These are phyloP conservation scores for Mizuhopecten yessoensis DNA, from an alignment of 1,140 invertebrate genomes.

Conservation along the genomic window DNA sequence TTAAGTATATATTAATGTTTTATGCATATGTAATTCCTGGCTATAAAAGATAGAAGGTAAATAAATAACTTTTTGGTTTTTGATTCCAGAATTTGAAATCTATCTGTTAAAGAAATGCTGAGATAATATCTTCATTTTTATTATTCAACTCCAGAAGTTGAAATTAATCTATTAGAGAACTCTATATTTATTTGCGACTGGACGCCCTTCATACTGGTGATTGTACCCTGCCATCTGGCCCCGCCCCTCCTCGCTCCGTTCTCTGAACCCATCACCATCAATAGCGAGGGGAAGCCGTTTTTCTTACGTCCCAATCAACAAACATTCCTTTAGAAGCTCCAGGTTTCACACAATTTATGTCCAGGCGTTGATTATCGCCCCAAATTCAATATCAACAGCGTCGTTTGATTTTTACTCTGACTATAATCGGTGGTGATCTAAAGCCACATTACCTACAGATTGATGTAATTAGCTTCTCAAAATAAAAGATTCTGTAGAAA, in stretches of 20 bases:
- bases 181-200: background rate
- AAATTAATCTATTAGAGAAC: background rate
- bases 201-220: background rate
- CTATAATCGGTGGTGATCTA: background rate
- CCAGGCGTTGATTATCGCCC: background rate
- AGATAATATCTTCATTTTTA: background rate
- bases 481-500: background rate
- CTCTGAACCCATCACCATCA: constrained; percentile 1
- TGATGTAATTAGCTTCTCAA: constrained; percentile 29
- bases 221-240: background rate
- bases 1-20: too few species aligned
- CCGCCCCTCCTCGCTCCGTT: background rate
- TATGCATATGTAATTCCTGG: too few species aligned
- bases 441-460: background rate
- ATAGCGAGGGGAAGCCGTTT: background rate
- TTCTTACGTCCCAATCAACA: background rate
- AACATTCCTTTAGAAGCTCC: background rate
- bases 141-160: background rate
- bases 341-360: background rate
- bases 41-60: too few species aligned
- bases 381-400: background rate
- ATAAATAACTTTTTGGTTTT: too few species aligned
- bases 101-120: too few species aligned
- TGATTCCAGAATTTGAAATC: too few species aligned
- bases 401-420: background rate